phyloP scores from a whole-genome alignment of 2,113 vertebrate genomes.

The Labeo rohita region DNA sequence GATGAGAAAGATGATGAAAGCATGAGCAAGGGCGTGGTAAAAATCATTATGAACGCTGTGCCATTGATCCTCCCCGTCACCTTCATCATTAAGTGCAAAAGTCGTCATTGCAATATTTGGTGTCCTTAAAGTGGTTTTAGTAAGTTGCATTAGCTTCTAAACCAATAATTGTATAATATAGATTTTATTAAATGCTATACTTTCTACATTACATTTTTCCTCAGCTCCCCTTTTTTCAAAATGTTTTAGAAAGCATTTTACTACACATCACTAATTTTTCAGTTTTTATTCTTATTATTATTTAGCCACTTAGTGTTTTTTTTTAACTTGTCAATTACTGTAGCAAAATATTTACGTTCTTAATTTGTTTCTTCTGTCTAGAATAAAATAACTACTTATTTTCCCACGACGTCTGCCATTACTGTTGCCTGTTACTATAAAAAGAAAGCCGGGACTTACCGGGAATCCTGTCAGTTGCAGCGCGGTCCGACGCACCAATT shows the following conservation, averaged over 20 bases:
- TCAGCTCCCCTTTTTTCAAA: neutral
- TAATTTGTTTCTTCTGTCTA: neutral
- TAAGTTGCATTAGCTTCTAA: slow-evolving; percentile 35
- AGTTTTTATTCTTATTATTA: neutral
- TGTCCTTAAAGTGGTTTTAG: neutral
- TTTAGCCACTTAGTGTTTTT: neutral
- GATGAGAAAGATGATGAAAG: slow-evolving; percentile 38
- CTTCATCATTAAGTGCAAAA: slow-evolving; percentile 34
- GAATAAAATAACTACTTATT: neutral
- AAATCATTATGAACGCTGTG: slow-evolving; percentile 25
- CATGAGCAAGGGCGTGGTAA: slow-evolving; percentile 25
- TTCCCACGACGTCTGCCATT: neutral
- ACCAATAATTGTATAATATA: slow-evolving; percentile 6
- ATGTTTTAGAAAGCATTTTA: neutral
- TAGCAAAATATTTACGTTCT: neutral
- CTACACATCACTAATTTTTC: neutral
- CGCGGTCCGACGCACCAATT: slow-evolving; percentile 48
- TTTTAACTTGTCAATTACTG: neutral
- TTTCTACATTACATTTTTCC: neutral
- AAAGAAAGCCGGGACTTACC: slow-evolving; percentile 59
- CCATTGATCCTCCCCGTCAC: slow-evolving; percentile 37
- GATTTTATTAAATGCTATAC: neutral
- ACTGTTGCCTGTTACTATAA: slow-evolving; percentile 23
- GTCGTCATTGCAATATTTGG: slow-evolving; percentile 36
- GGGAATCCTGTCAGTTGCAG: slow-evolving; percentile 47